Evolutionary conservation across 2,113 vertebrate species (phyloP).

Genomic region (Rhea americana): DNA sequence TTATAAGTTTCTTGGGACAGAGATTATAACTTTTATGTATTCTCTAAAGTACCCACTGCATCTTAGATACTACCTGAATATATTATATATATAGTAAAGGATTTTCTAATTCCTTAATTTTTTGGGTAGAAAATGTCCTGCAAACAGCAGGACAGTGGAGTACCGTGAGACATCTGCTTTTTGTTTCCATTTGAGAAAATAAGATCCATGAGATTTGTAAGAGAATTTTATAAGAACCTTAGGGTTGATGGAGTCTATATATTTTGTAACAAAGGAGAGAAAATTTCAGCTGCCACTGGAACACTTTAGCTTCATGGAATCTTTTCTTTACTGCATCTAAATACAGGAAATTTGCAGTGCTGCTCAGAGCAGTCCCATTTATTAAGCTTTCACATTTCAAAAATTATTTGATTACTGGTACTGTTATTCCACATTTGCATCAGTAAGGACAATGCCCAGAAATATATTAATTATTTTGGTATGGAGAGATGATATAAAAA

Average conservation of each 20-base stretch:
- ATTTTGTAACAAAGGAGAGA: not conserved
- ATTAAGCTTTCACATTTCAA: not conserved
- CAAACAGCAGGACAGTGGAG: not conserved
- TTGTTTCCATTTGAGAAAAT: not conserved
- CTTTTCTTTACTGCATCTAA: not conserved
- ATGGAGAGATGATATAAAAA: fast-evolving
- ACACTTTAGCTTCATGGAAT: not conserved
- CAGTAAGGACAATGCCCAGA: not conserved
- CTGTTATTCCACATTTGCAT: not conserved
- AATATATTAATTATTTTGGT: not conserved
- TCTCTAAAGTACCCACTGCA: not conserved
- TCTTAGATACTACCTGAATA: not conserved
- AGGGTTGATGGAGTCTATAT: fast-evolving
- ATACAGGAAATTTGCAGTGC: not conserved
- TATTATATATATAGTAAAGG: not conserved
- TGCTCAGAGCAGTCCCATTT: not conserved
- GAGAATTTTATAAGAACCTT: not conserved
- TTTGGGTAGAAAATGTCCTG: fast-evolving
- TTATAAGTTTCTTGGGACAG: not conserved
- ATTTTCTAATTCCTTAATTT: not conserved
- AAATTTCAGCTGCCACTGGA: not conserved
- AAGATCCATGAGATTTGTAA: not conserved
- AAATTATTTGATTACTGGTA: not conserved
- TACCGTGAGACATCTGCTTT: not conserved
- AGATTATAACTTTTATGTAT: not conserved